A percentile compares a stretch with the other conserved stretches of the same genome.
Evolutionary conservation across 2,888 invertebrate genomes (phyloP).

Genomic region (Lamellibrachia satsuma): DNA sequence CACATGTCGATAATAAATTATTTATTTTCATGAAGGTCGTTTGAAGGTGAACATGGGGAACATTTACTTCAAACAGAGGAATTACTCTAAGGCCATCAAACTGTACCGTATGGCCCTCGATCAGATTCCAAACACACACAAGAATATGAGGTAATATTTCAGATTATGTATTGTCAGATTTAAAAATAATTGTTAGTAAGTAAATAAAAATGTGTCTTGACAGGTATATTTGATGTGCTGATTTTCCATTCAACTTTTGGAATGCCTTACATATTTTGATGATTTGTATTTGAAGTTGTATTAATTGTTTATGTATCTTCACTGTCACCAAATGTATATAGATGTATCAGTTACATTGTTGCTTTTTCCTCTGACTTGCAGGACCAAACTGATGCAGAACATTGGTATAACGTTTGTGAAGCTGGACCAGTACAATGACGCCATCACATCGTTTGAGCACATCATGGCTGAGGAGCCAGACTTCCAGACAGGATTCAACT

Average conservation of each 20-base stretch:
- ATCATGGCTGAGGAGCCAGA: conserved; percentile 96
- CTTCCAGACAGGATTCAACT: conserved; percentile 87
- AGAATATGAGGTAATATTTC: conserved; percentile 79
- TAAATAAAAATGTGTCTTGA: background rate
- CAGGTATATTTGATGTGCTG: background rate
- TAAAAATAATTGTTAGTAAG: background rate
- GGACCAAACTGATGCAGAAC: conserved; percentile 97
- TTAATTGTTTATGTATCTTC: no score
- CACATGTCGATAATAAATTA: background rate
- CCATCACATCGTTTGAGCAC: conserved; percentile 95
- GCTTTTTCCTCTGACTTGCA: conserved; percentile 56
- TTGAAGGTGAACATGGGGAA: conserved; percentile 98
- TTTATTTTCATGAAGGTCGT: conserved; percentile 70
- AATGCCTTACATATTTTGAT: no score
- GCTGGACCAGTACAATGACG: conserved; percentile 96
- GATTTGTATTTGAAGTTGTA: no score
- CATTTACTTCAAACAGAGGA: conserved; percentile 92
- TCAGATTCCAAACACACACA: conserved; percentile 89
- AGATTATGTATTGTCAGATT: background rate
- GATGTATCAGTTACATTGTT: background rate
- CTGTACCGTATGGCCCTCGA: conserved; percentile 98
- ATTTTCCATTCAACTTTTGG: background rate
- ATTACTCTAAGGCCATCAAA: conserved; percentile 92
- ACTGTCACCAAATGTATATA: no score
- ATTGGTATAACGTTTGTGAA: conserved; percentile 93